Evolutionary conservation across 2,888 invertebrate genomes (phyloP).

Genomic region (Oasisia sp.): DNA sequence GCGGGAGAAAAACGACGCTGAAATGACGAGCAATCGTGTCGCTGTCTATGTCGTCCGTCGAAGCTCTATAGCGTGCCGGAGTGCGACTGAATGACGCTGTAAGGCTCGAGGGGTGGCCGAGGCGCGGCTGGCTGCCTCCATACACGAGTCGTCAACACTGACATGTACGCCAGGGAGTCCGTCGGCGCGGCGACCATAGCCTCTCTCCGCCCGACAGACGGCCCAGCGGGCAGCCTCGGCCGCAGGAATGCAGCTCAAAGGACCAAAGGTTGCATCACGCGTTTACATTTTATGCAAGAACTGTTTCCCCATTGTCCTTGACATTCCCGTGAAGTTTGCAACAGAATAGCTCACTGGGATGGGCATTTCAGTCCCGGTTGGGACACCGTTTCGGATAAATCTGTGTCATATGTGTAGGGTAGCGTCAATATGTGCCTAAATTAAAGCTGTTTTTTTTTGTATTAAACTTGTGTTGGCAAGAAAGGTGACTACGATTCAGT

Average conservation of each 20-base stretch:
- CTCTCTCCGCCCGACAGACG: neutral
- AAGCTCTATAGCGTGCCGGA: neutral
- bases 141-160: neutral
- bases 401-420: neutral
- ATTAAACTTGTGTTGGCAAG: neutral
- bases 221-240: neutral
- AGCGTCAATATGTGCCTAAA: neutral
- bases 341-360: neutral
- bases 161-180: neutral
- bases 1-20: neutral
- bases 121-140: neutral
- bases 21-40: neutral
- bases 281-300: neutral
- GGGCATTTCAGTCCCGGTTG: neutral
- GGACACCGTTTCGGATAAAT: neutral
- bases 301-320: neutral
- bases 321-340: neutral
- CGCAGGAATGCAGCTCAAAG: neutral
- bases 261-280: slow-evolving; percentile 13
- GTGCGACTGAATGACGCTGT: slow-evolving; percentile 3
- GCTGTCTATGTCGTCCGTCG: neutral
- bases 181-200: neutral
- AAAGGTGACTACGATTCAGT: neutral
- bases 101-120: slow-evolving; percentile 4
- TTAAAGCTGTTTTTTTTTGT: neutral